These are phyloP conservation scores for Melinopterus prodromus DNA, from an alignment of 2,888 invertebrate genomes.

Conservation along the genomic window DNA sequence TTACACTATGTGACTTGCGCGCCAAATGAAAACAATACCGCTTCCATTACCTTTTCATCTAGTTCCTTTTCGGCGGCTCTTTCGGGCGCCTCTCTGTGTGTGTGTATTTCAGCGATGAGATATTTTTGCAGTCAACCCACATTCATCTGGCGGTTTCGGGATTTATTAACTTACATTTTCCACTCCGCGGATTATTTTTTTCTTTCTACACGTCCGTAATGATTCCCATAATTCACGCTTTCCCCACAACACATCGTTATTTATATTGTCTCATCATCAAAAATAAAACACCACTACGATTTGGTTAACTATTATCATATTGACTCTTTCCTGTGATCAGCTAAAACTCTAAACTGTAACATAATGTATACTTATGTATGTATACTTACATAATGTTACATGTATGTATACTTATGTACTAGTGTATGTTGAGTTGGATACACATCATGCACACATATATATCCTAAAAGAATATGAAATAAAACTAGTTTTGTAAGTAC, in stretches of 20 bases:
- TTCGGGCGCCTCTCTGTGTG: background rate
- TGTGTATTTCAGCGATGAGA: background rate
- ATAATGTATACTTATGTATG: too few relatives aligned
- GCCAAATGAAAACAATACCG: slow-evolving; percentile 1
- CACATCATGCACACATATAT: too few relatives aligned
- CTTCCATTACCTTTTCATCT: slow-evolving; percentile 6
- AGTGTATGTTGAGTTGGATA: too few relatives aligned
- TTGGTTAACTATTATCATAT: too few relatives aligned
- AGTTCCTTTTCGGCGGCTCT: background rate
- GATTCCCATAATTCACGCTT: slow-evolving; percentile 14
- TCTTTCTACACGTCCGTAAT: slow-evolving; percentile 13
- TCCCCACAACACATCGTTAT: slow-evolving; percentile 9
- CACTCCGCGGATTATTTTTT: slow-evolving; percentile 15
- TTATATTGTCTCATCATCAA: background rate
- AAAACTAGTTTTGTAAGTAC: too few relatives aligned
- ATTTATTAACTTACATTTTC: slow-evolving; percentile 24
- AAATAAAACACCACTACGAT: too few relatives aligned
- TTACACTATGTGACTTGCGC: slow-evolving; percentile 21
- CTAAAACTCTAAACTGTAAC: too few relatives aligned
- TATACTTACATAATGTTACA: too few relatives aligned
- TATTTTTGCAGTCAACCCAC: background rate
- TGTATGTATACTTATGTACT: too few relatives aligned
- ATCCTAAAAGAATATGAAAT: too few relatives aligned
- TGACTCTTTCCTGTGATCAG: too few relatives aligned
- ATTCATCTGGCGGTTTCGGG: slow-evolving; percentile 12